phyloP scores from a whole-genome alignment of 2,888 invertebrate species.

The Conistra vaccinii region DNA sequence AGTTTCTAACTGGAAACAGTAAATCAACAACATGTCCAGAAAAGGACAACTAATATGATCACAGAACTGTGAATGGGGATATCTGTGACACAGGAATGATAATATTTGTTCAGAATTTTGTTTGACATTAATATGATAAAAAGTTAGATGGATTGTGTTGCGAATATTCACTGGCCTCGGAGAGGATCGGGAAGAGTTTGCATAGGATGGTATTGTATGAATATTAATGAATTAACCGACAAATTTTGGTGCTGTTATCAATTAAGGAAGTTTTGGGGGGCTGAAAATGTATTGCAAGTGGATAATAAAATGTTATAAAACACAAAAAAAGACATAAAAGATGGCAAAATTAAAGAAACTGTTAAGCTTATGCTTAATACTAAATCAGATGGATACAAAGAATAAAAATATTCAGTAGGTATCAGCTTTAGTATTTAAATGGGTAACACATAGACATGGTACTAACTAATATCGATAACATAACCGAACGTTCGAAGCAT shows the following conservation, averaged over 20 bases:
- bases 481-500: slow-evolving; percentile 24
- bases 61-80: slow-evolving; percentile 68
- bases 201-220: slow-evolving; percentile 65
- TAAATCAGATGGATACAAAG: background rate
- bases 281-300: slow-evolving; percentile 38
- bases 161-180: slow-evolving; percentile 66
- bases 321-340: background rate
- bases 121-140: slow-evolving; percentile 73
- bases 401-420: background rate
- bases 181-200: slow-evolving; percentile 61
- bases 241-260: slow-evolving; percentile 61
- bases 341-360: background rate
- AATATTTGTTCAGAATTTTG: slow-evolving; percentile 72
- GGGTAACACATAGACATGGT: background rate
- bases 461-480: background rate
- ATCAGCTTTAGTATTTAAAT: background rate
- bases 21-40: slow-evolving; percentile 85
- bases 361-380: background rate
- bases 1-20: slow-evolving; percentile 85
- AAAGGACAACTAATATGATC: slow-evolving; percentile 69
- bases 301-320: slow-evolving; percentile 8
- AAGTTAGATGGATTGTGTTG: slow-evolving; percentile 68
- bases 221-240: slow-evolving; percentile 66
- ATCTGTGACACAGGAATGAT: slow-evolving; percentile 70
- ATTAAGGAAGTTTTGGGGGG: slow-evolving; percentile 55